Evolutionary conservation across 2,113 vertebrate species (phyloP).

Genomic region (Thymallus thymallus): DNA sequence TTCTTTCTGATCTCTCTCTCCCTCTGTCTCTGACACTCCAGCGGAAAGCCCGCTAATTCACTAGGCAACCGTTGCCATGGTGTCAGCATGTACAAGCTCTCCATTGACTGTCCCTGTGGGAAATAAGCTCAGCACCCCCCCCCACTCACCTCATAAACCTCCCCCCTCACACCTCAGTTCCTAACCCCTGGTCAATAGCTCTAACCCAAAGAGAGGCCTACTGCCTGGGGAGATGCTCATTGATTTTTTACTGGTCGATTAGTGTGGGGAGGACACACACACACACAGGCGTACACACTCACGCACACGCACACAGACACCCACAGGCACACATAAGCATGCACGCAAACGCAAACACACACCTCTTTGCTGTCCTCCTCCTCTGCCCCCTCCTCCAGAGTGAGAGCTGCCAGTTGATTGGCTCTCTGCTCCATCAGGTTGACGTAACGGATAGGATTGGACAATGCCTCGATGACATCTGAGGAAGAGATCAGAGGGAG

Average conservation of each 20-base stretch:
- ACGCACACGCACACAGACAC: no score
- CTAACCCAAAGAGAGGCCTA: not conserved
- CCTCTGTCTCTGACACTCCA: slow-evolving; percentile 10
- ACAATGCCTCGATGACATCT: slow-evolving; percentile 97
- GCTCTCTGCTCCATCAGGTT: slow-evolving; percentile 98
- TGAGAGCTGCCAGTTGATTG: slow-evolving; percentile 90
- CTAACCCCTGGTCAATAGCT: no score
- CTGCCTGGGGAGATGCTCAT: slow-evolving; percentile 5
- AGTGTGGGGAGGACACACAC: not conserved
- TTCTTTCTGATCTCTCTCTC: not conserved
- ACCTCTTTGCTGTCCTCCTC: slow-evolving; percentile 92
- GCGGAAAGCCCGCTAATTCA: slow-evolving; percentile 15
- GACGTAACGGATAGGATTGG: slow-evolving; percentile 94
- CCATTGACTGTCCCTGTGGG: slow-evolving; percentile 47
- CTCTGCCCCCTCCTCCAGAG: slow-evolving; percentile 92
- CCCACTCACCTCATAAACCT: not conserved
- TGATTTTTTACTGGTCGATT: not conserved
- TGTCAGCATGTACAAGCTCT: slow-evolving; percentile 44
- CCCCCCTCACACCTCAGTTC: no score
- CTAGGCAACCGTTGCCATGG: slow-evolving; percentile 69
- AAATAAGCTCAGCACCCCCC: slow-evolving; percentile 48
- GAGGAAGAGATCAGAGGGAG: slow-evolving; percentile 35
- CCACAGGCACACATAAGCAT: no score
- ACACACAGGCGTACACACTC: no score
- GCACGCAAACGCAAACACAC: not conserved